Evolutionary conservation across 2,797 vertebrate genomes (phyloP), one percentile per base, ranked within the genome.

Genomic region (Notolepis coatsorum): DNA sequence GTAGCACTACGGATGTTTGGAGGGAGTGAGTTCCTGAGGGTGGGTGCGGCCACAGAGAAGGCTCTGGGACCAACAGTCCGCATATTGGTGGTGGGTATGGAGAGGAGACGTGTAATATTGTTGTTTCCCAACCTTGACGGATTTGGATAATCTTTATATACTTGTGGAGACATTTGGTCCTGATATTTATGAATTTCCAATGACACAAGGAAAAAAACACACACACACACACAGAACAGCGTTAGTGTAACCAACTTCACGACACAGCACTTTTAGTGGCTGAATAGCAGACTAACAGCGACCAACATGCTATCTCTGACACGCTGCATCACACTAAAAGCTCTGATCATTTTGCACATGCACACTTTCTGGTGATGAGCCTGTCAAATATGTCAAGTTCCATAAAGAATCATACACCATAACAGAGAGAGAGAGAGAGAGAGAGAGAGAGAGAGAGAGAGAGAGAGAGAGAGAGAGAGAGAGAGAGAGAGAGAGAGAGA

Each of bases 341-440:
- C 55, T 56, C 56, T 41, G 42, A 78, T 71, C 68, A 76, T 78
- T 79, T 85, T 77, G 69, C 58, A 63, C 63, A 59, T 62, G 56
- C 39, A 68, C 62, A 27, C 33, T 53, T 41, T n/a, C 31, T 15
- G 61, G 80, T 65, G 53, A 68, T 65, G 53, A 68, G 59, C 35
- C 45, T 79, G 54, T 67, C 49, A 51, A n/a, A 61, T 28, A 53
- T 62, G 70, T 66, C 64, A 54, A 38, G 55, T 30, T 63, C 50
- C 30, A 75, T 68, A 45, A 63, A 66, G 65, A 69, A 71, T 73
- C 65, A 71, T 68, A 76, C n/a, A n/a, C n/a, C n/a, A n/a, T n/a
- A n/a, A 50, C 46, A 38, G 27, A 41, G 9, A 3, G 15, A 54
- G 18, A 30, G 15, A 30, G 3, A 24, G 15, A 6, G 49, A 13